phyloP scores from a whole-genome alignment of 2,797 vertebrate species.

The Chaetophractus vellerosus region DNA sequence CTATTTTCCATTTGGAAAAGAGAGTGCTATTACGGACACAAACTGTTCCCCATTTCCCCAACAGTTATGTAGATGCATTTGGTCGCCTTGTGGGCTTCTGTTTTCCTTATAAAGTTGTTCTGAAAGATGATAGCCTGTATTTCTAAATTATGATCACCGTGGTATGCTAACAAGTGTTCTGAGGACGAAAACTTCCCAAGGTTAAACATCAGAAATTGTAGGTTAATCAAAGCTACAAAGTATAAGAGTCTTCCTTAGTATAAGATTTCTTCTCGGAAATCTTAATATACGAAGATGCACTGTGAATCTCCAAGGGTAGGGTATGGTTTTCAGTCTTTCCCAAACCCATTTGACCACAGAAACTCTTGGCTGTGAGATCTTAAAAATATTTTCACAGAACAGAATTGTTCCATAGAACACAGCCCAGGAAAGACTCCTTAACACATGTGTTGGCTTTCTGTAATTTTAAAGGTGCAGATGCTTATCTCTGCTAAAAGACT shows the following conservation, averaged over 20 bases:
- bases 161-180: background rate
- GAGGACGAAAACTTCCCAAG: background rate
- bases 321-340: background rate
- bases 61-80: background rate
- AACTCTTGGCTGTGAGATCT: background rate
- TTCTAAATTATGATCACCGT: background rate
- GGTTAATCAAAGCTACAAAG: background rate
- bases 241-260: background rate
- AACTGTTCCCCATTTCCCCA: slow-evolving; percentile 22
- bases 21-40: background rate
- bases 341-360: background rate
- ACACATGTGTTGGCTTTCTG: background rate
- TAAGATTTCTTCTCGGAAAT: background rate
- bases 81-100: background rate
- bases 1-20: background rate
- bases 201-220: background rate
- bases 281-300: background rate
- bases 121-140: background rate
- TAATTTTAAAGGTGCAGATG: background rate
- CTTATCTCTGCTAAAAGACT: background rate
- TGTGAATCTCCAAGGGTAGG: background rate
- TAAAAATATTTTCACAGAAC: slow-evolving; percentile 1
- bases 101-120: slow-evolving; percentile 7
- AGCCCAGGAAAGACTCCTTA: background rate
- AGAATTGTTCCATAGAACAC: background rate